Base-by-base conservation (phyloP, 2,113 vertebrate species). In the Tapirus terrestris region DNA sequence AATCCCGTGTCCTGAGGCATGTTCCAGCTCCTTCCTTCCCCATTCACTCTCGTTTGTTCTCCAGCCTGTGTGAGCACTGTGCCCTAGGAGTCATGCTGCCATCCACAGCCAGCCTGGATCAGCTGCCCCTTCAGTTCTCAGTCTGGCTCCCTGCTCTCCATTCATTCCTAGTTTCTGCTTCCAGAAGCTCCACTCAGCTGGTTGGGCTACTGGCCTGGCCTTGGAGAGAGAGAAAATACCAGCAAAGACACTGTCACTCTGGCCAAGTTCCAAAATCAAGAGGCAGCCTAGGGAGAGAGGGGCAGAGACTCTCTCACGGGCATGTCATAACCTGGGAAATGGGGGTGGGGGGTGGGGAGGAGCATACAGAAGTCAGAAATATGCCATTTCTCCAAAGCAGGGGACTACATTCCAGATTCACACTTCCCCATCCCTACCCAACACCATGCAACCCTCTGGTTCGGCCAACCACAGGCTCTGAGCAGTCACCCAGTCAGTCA, bases 341-440 rank as follows among this genome's bases (percentile, higher is more conserved):
- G 8, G 36, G 33, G 29, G 27, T 16, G 11, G 16, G 45, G 0
- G 61, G 60, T 3, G 8, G 10, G 2, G 16, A 3, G 3, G 45
- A 65, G 8, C 39, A 51, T 7, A 39, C 5, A 13, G 21, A 68
- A 36, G 58, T 76, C 43, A 23, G 27, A 61, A 96, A 70, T 2
- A 31, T 8, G 29, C 16, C 25, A 53, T 63, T 68, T 87, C 58
- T 80, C 39, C 63, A 72, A 77, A 61, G 21, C 0, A 8, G 72
- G 33, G 23, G 67, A 72, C 3, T 6, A 60, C 16, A 27, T 72
- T 48, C 29, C 10, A 2, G 13, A 80, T 60, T 12, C 45, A 33
- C 53, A 67, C 18, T 12, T 85, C 45, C 53, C n/a, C 13, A 63
- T 31, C 3, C 7, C 17, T 10, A 48, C 9, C 11, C 17, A 45